Evolutionary conservation across 2,797 vertebrate genomes (phyloP).

Genomic region (Crocidura indochinensis): DNA sequence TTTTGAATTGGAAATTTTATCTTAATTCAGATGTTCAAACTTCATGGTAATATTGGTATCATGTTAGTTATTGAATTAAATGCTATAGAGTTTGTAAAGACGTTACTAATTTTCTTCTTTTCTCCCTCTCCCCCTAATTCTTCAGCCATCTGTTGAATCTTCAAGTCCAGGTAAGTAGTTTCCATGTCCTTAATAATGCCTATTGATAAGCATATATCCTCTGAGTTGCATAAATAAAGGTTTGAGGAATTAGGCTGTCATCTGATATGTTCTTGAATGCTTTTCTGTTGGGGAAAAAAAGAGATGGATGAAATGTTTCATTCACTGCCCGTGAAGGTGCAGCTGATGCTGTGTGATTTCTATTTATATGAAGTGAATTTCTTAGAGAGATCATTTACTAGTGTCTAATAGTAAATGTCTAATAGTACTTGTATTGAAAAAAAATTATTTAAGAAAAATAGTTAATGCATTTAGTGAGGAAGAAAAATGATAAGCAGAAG

Average conservation of each 20-base stretch:
- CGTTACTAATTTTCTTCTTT: conserved; percentile 84
- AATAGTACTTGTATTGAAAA: conserved; percentile 42
- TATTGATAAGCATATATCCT: conserved; percentile 64
- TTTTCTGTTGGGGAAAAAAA: conserved; percentile 85
- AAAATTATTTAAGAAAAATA: conserved; percentile 53
- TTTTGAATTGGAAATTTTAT: conserved; percentile 56
- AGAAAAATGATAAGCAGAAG: too few species aligned
- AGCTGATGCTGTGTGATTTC: conserved; percentile 78
- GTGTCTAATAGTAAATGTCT: background rate
- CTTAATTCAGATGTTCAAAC: conserved; percentile 45
- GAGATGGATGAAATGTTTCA: conserved; percentile 83
- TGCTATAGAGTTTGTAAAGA: conserved; percentile 40
- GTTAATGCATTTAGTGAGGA: too few species aligned
- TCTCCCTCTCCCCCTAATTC: conserved; percentile 81
- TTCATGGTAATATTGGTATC: conserved; percentile 11
- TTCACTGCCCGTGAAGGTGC: conserved; percentile 79
- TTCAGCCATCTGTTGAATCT: conserved; percentile 97
- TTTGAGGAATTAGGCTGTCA: conserved; percentile 77
- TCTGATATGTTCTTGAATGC: conserved; percentile 83
- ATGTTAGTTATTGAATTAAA: conserved; percentile 39
- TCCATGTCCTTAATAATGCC: conserved; percentile 59
- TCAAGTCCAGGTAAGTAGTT: conserved; percentile 96
- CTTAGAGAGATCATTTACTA: conserved; percentile 28
- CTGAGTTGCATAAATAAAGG: conserved; percentile 67
- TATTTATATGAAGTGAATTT: conserved; percentile 43